Conservation (phyloP, 2,888 invertebrate genomes). For the Diarsia brunnea region DNA sequence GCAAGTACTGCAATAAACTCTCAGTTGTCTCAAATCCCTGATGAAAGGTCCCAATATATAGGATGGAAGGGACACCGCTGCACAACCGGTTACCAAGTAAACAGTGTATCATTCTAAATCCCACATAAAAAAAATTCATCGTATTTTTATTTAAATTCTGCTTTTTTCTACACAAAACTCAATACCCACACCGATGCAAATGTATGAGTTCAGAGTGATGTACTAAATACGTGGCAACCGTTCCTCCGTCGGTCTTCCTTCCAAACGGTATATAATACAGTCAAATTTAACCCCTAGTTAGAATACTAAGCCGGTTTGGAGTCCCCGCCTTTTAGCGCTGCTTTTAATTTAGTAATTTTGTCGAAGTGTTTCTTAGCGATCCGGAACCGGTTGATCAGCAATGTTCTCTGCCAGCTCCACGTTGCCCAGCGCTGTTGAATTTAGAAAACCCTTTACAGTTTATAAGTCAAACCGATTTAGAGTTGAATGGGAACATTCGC, state of each 20-base stretch:
- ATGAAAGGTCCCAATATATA: too few relatives aligned
- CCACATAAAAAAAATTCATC: background rate
- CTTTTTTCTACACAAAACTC: background rate
- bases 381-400: constrained; percentile 76
- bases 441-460: constrained; percentile 7
- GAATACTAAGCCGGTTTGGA: constrained; percentile 54
- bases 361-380: constrained; percentile 79
- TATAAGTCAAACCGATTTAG: background rate
- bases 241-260: too few relatives aligned
- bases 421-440: constrained; percentile 78
- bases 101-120: too few relatives aligned
- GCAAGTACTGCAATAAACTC: background rate
- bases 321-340: constrained; percentile 55
- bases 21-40: background rate
- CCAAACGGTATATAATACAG: background rate
- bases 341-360: constrained; percentile 73
- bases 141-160: background rate
- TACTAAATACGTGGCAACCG: too few relatives aligned
- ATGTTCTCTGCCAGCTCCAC: constrained; percentile 83
- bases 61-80: background rate
- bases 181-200: background rate
- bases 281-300: background rate
- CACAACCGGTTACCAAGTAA: too few relatives aligned
- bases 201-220: too few relatives aligned
- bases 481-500: background rate